Conservation (phyloP, 2,113 vertebrate species). For the Bagarius yarrelli region DNA sequence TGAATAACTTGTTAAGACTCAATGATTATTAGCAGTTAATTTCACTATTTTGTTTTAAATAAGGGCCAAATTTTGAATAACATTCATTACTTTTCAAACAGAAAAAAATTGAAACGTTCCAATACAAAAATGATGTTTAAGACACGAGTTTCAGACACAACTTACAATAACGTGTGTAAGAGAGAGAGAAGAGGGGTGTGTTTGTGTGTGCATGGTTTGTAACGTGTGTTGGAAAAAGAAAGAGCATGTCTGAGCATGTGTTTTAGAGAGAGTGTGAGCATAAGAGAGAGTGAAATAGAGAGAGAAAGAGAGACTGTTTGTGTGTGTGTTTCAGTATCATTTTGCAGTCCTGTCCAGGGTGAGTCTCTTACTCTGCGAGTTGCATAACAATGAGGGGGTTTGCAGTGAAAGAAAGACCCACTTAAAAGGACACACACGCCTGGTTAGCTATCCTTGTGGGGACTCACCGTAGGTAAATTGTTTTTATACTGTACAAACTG, state of each 20-base stretch:
- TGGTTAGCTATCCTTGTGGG: too few relatives aligned
- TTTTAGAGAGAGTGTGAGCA: conserved; percentile 22
- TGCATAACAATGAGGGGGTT: conserved; percentile 56
- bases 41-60: background rate
- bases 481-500: too few relatives aligned
- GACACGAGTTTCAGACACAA: background rate
- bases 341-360: conserved; percentile 56
- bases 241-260: conserved; percentile 13
- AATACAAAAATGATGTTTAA: background rate
- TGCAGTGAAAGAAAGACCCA: conserved; percentile 54
- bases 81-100: background rate
- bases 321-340: conserved; percentile 44
- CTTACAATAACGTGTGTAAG: background rate
- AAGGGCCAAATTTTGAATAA: background rate
- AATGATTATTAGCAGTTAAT: too few relatives aligned
- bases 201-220: background rate
- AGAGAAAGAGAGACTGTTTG: too few relatives aligned
- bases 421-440: conserved; percentile 41
- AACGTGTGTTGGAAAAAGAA: background rate
- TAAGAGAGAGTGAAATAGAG: conserved; percentile 22
- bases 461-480: too few relatives aligned
- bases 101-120: background rate
- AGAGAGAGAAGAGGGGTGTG: too few relatives aligned
- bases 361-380: conserved; percentile 55
- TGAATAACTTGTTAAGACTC: background rate